Conservation (phyloP, 2,113 vertebrate genomes). For the Hippocampus zosterae region DNA sequence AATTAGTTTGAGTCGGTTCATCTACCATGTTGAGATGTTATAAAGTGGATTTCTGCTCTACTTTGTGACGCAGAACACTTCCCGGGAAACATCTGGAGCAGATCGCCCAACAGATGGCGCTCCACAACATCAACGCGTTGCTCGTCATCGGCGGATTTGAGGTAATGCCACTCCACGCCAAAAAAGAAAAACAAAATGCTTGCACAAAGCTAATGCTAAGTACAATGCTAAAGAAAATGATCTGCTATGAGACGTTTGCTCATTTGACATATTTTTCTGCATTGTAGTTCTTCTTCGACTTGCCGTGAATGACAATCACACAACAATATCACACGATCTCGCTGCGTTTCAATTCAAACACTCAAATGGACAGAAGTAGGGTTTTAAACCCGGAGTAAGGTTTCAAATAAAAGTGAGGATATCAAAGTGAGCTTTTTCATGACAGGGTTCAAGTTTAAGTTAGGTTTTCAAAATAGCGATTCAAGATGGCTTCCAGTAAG, state of each 20-base stretch:
- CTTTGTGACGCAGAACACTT: slow-evolving; percentile 70
- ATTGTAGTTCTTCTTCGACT: not conserved
- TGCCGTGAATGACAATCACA: not conserved
- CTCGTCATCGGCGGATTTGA: slow-evolving; percentile 93
- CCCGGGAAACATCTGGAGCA: slow-evolving; percentile 81
- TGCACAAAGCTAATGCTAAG: not conserved
- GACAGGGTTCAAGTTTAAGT: not conserved
- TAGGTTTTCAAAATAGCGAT: too few relatives aligned
- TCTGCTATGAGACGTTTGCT: too few relatives aligned
- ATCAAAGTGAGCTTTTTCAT: not conserved
- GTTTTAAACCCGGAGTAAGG: not conserved
- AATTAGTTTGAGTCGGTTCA: too few relatives aligned
- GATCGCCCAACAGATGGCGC: slow-evolving; percentile 84
- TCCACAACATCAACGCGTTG: slow-evolving; percentile 82
- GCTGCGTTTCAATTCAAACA: not conserved
- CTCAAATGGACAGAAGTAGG: not conserved
- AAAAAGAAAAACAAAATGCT: not conserved
- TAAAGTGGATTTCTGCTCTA: too few relatives aligned
- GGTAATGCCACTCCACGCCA: slow-evolving; percentile 60
- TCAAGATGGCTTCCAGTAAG: too few relatives aligned
- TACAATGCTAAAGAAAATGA: not conserved
- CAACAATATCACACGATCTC: not conserved
- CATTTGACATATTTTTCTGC: too few relatives aligned
- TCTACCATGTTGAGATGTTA: too few relatives aligned
- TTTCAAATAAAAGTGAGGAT: not conserved